Evolutionary conservation across 2,797 vertebrate species (phyloP).

Genomic region (Mastacembelus armatus): DNA sequence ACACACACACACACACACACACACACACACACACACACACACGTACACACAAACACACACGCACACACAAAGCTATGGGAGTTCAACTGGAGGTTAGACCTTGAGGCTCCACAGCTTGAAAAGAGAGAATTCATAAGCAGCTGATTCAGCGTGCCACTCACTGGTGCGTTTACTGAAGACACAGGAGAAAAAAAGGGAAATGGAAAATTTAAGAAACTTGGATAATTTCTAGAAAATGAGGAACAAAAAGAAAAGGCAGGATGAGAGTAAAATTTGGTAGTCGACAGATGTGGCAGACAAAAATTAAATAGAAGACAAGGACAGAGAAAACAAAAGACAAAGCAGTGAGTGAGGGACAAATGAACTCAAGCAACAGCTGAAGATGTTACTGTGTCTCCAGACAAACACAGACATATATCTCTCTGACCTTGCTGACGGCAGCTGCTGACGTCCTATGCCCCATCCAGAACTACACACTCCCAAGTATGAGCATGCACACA

Average conservation of each 20-base stretch:
- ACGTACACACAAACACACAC: conserved; percentile 12
- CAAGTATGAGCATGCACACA: neutral
- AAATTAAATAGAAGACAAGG: neutral
- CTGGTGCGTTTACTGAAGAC: conserved; percentile 50
- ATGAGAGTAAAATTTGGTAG: neutral
- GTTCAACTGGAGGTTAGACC: conserved; percentile 76
- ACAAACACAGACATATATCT: conserved; percentile 21
- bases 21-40: conserved; percentile 25
- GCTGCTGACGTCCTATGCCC: conserved; percentile 62
- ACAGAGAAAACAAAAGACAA: neutral
- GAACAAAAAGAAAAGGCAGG: conserved; percentile 17
- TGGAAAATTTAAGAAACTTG: conserved; percentile 21
- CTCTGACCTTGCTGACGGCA: conserved; percentile 60
- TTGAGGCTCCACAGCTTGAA: conserved; percentile 67
- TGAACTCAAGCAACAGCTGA: conserved; percentile 70
- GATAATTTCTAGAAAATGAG: conserved; percentile 4
- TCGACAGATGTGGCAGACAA: neutral
- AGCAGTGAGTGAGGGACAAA: conserved; percentile 37
- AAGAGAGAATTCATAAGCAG: conserved; percentile 71
- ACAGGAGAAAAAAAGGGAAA: conserved; percentile 14
- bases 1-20: conserved; percentile 6
- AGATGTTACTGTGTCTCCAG: conserved; percentile 69
- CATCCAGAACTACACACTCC: conserved; percentile 23
- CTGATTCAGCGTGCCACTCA: conserved; percentile 57
- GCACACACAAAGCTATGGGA: conserved; percentile 43